Percentiles rank a stretch among this genome's conserved stretches.
Conservation (phyloP, 2,888 invertebrate species). For the Pachliopta kotzebuea region DNA sequence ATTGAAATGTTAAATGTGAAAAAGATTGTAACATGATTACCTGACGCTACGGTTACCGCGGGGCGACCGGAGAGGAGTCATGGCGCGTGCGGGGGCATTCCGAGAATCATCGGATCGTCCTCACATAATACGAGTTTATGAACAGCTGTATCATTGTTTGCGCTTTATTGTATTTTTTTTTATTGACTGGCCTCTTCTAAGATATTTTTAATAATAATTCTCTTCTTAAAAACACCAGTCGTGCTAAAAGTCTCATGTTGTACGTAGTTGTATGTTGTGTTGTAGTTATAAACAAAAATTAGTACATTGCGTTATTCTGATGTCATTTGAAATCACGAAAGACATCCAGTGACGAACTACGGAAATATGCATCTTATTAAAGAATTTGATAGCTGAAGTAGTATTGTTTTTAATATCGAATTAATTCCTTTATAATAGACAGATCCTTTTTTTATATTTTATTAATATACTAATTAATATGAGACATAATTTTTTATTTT, state of each 20-base stretch:
- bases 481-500: too few species aligned
- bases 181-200: not conserved
- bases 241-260: not conserved
- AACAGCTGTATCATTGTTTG: conserved; percentile 34
- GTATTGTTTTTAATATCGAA: not conserved
- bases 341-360: not conserved
- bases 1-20: conserved; percentile 65
- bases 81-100: conserved; percentile 68
- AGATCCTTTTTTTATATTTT: too few species aligned
- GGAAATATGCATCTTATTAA: not conserved
- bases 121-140: conserved; percentile 34
- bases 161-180: conserved; percentile 6
- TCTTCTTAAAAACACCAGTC: too few species aligned
- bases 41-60: conserved; percentile 38
- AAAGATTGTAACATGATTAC: conserved; percentile 45
- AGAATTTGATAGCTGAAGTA: not conserved
- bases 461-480: too few species aligned
- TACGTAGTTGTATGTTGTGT: too few species aligned
- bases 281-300: not conserved
- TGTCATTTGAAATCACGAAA: not conserved
- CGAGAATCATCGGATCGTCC: conserved; percentile 57
- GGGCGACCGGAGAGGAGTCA: conserved; percentile 34
- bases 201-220: not conserved
- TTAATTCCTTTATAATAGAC: too few species aligned
- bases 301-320: not conserved